Evolutionary conservation across 2,797 vertebrate species (phyloP).

Genomic region (Acanthurus lineatus): DNA sequence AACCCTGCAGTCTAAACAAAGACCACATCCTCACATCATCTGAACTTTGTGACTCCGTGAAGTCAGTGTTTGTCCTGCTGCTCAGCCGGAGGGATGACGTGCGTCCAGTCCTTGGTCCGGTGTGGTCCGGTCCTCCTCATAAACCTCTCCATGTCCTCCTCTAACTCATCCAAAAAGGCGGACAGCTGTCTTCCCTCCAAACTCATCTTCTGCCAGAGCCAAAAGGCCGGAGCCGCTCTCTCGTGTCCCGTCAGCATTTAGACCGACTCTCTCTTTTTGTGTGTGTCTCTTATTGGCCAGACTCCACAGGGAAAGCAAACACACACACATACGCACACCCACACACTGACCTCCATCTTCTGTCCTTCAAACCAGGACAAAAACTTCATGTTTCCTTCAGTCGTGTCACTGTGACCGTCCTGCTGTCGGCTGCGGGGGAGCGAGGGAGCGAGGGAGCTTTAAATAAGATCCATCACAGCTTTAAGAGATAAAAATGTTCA

Average conservation of each 20-base stretch:
- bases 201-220: constrained; percentile 23
- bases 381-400: background rate
- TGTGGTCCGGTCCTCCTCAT: background rate
- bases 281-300: background rate
- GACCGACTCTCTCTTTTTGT: background rate
- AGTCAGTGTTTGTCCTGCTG: constrained; percentile 8
- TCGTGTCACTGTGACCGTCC: background rate
- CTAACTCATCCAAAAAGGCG: constrained; percentile 25
- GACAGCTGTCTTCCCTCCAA: background rate
- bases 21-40: background rate
- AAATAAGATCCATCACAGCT: background rate
- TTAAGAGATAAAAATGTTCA: background rate
- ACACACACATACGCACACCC: constrained; percentile 13
- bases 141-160: constrained; percentile 27
- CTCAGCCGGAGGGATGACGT: background rate
- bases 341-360: constrained; percentile 18
- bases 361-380: constrained; percentile 21
- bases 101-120: constrained; percentile 24
- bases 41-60: background rate
- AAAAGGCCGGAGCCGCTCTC: constrained; percentile 26
- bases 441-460: background rate
- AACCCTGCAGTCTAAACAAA: background rate
- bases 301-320: constrained; percentile 1
- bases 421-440: background rate
- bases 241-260: constrained; percentile 17